These are phyloP conservation scores for Axinella damicornis DNA, from an alignment of 37 sponge, comb jelly and placozoan genomes.

Conservation along the genomic window DNA sequence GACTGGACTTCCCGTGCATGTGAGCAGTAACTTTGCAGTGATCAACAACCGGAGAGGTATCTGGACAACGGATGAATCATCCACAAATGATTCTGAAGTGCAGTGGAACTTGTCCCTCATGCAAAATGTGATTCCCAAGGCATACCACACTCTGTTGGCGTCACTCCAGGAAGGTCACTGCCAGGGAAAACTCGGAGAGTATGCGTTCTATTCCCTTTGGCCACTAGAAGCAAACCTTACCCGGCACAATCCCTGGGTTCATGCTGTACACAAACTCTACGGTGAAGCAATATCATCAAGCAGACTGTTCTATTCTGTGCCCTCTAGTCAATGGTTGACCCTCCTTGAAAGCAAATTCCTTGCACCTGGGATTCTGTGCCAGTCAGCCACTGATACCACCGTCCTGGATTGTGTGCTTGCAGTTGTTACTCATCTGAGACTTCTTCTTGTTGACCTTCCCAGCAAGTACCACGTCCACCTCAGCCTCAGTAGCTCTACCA, in stretches of 20 bases:
- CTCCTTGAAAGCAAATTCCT: constrained; percentile 26
- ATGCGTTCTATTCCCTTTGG: constrained; percentile 43
- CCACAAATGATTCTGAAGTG: constrained; percentile 4
- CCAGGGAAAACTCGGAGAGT: background rate
- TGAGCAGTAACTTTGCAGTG: constrained; percentile 78
- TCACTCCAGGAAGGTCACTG: constrained; percentile 18
- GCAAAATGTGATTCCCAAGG: constrained; percentile 34
- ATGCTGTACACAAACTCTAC: background rate
- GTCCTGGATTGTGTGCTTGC: background rate
- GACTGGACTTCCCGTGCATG: constrained; percentile 80
- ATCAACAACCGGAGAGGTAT: constrained; percentile 69
- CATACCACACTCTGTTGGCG: constrained; percentile 34
- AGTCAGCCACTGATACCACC: background rate
- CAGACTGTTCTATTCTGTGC: constrained; percentile 40
- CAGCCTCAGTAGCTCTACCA: background rate
- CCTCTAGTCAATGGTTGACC: constrained; percentile 22
- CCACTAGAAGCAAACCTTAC: constrained; percentile 32
- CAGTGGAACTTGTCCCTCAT: constrained; percentile 60
- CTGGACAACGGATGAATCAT: constrained; percentile 46
- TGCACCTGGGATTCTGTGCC: constrained; percentile 18
- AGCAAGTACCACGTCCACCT: constrained; percentile 2
- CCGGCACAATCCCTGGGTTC: constrained; percentile 40
- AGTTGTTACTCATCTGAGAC: constrained; percentile 9
- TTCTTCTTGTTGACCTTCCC: constrained; percentile 59
- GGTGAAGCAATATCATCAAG: background rate